Evolutionary conservation across 2,888 invertebrate genomes (phyloP).

Genomic region (Ceriagrion tenellum): DNA sequence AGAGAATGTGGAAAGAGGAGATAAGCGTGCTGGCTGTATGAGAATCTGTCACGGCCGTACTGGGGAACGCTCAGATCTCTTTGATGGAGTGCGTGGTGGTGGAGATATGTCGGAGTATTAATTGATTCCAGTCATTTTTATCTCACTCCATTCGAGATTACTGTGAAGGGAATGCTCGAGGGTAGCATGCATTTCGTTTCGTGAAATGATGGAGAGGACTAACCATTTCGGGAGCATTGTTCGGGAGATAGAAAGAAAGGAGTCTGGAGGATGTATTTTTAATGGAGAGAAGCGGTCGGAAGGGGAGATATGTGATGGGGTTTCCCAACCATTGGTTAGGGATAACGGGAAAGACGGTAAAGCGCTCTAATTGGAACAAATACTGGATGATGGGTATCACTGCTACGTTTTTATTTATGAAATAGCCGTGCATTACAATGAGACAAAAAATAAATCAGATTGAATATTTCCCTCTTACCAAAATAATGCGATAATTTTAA

Average conservation of each 20-base stretch:
- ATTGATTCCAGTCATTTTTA: conserved; percentile 37
- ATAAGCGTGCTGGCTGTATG: neutral
- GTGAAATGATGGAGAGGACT: neutral
- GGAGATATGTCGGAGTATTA: neutral
- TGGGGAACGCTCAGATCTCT: neutral
- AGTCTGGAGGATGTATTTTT: neutral
- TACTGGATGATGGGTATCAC: neutral
- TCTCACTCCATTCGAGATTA: neutral
- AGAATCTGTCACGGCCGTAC: neutral
- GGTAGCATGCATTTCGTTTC: neutral
- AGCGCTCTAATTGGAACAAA: neutral
- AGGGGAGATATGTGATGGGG: neutral
- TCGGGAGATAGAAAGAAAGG: neutral
- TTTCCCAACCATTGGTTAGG: neutral
- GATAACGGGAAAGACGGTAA: neutral
- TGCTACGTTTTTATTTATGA: neutral
- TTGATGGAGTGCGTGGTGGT: neutral
- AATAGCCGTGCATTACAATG: neutral
- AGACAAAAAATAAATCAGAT: too few relatives aligned
- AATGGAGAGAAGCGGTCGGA: neutral
- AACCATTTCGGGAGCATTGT: too few relatives aligned
- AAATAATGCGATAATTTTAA: too few relatives aligned
- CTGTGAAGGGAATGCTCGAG: neutral
- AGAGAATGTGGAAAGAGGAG: neutral
- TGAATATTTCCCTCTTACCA: too few relatives aligned